Percentiles rank a stretch among this genome's conserved stretches.
Evolutionary conservation across 2,113 vertebrate species (phyloP).

Genomic region (Chaenogobius annularis): DNA sequence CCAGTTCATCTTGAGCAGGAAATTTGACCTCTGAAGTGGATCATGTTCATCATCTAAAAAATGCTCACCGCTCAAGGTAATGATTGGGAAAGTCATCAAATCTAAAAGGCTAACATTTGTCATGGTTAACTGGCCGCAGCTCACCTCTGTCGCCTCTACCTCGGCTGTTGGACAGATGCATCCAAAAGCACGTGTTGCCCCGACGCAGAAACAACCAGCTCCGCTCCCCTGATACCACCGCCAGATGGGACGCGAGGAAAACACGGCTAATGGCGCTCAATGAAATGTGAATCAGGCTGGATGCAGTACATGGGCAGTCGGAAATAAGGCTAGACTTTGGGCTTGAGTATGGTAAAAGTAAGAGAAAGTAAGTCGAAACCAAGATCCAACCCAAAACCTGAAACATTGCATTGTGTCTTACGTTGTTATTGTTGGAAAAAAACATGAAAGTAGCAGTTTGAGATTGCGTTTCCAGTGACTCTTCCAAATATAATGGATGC

Average conservation of each 20-base stretch:
- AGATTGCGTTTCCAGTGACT: neutral
- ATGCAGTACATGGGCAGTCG: neutral
- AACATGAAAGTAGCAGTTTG: neutral
- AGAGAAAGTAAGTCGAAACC: too few relatives aligned
- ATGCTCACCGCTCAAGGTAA: too few relatives aligned
- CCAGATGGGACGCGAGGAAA: constrained; percentile 38
- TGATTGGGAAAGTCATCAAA: too few relatives aligned
- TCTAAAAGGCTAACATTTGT: neutral
- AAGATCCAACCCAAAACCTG: too few relatives aligned
- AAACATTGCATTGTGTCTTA: too few relatives aligned
- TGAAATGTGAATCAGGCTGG: neutral
- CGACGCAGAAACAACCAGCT: constrained; percentile 25
- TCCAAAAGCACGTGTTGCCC: constrained; percentile 40
- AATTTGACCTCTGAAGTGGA: too few relatives aligned
- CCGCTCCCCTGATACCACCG: constrained; percentile 25
- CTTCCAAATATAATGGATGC: too few relatives aligned
- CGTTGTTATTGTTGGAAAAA: too few relatives aligned
- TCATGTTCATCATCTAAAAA: too few relatives aligned
- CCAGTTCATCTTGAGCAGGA: too few relatives aligned
- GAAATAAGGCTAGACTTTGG: neutral
- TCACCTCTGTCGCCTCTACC: neutral
- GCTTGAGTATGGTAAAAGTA: too few relatives aligned
- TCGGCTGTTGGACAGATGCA: constrained; percentile 26
- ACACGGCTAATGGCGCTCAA: constrained; percentile 11
- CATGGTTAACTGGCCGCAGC: neutral